A percentile compares a stretch with the other conserved stretches of the same genome.
Evolutionary conservation across 2,113 vertebrate species (phyloP).

Genomic region (Podilymbus podiceps): DNA sequence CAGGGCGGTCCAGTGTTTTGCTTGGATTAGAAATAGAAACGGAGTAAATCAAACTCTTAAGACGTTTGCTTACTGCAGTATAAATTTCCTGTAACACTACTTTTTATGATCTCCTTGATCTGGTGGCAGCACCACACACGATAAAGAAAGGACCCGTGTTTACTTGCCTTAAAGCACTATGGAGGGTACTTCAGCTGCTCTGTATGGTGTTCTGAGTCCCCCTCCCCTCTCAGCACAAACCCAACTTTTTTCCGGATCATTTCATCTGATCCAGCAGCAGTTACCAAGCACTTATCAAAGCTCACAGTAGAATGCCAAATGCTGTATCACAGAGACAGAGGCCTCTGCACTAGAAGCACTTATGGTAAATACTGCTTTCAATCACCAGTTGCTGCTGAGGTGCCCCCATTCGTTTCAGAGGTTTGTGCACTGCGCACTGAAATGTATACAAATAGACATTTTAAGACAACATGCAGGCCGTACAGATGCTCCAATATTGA

Average conservation of each 20-base stretch:
- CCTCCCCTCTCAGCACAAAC: background rate
- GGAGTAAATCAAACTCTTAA: background rate
- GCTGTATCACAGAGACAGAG: background rate
- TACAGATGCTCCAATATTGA: background rate
- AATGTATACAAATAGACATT: conserved; percentile 10
- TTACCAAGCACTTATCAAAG: background rate
- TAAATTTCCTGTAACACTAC: background rate
- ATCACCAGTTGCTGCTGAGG: background rate
- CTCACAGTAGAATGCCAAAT: conserved; percentile 4
- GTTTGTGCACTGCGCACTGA: background rate
- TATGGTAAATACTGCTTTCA: background rate
- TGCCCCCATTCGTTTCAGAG: background rate
- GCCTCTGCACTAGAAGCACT: background rate
- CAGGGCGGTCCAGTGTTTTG: rapidly evolving
- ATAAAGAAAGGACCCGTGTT: background rate
- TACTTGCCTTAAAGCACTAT: background rate
- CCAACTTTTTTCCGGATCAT: background rate
- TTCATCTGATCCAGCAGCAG: background rate
- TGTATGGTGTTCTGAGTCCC: background rate
- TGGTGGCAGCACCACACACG: background rate
- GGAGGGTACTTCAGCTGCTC: background rate
- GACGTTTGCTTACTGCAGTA: background rate
- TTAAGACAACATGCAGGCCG: background rate
- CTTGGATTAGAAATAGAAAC: background rate
- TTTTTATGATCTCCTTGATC: background rate